Percentiles rank a stretch among this genome's conserved stretches.
phyloP scores from a whole-genome alignment of 1,140 invertebrate genomes.

The Drosophila asahinai region DNA sequence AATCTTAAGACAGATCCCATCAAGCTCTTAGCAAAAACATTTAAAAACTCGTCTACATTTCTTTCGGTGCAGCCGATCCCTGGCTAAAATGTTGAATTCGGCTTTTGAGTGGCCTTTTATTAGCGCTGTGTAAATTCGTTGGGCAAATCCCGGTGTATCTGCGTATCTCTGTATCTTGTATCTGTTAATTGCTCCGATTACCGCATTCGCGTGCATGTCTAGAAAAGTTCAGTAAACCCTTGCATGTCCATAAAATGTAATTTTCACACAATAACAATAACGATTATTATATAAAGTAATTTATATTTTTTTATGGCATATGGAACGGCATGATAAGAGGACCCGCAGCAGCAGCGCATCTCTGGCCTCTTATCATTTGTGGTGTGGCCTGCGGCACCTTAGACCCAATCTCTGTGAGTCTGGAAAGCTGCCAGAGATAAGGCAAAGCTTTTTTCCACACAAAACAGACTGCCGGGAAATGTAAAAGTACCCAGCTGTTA shows the following conservation, averaged over 20 bases:
- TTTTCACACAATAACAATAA: constrained; percentile 37
- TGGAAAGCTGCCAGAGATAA: constrained; percentile 25
- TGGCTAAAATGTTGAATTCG: constrained; percentile 14
- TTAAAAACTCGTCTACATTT: not conserved
- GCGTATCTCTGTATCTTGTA: constrained; percentile 33
- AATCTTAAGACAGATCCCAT: not conserved
- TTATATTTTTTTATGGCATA: constrained; percentile 16
- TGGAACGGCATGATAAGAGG: constrained; percentile 16
- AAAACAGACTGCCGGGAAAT: not conserved
- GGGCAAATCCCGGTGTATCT: constrained; percentile 39
- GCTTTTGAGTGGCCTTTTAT: constrained; percentile 51
- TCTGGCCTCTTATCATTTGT: constrained; percentile 10
- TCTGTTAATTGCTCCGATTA: constrained; percentile 56
- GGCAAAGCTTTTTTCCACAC: not conserved
- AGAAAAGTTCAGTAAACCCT: constrained; percentile 45
- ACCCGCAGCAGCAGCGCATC: not conserved
- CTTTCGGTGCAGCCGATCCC: not conserved
- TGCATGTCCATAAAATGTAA: not conserved
- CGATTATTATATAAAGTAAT: constrained; percentile 40
- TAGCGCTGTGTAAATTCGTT: constrained; percentile 64
- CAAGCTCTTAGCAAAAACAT: no score
- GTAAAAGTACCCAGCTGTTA: constrained; percentile 1
- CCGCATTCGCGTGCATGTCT: constrained; percentile 22
- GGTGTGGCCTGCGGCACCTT: constrained; percentile 10
- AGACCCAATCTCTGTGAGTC: constrained; percentile 18